These are phyloP conservation scores for Xestia rhomboidea DNA, from an alignment of 2,888 invertebrate species.

Conservation along the genomic window DNA sequence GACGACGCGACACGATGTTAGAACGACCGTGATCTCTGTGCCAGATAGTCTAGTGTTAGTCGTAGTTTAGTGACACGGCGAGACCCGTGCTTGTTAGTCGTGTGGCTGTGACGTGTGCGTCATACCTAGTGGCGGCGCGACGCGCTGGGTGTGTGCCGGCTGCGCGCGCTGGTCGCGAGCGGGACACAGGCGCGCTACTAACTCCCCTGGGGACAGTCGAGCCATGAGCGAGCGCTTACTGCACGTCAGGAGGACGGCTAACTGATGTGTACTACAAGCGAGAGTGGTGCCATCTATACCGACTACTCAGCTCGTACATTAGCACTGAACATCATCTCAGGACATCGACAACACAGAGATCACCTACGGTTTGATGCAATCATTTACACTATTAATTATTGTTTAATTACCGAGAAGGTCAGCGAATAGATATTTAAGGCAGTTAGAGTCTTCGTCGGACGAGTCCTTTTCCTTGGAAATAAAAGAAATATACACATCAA, in stretches of 20 bases:
- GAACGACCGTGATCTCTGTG: slow-evolving; percentile 77
- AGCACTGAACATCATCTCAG: slow-evolving; percentile 77
- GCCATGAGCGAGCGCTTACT: slow-evolving; percentile 64
- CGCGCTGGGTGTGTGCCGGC: slow-evolving; percentile 42
- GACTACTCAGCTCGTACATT: slow-evolving; percentile 74
- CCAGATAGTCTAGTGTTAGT: slow-evolving; percentile 66
- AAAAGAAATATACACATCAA: slow-evolving; percentile 82
- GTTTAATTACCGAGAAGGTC: slow-evolving; percentile 92
- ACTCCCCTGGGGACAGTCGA: slow-evolving; percentile 84
- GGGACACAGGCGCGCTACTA: slow-evolving; percentile 82
- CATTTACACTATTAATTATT: slow-evolving; percentile 61
- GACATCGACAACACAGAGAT: slow-evolving; percentile 87
- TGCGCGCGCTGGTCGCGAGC: slow-evolving; percentile 63
- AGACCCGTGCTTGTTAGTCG: slow-evolving; percentile 59
- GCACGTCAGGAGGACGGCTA: no score
- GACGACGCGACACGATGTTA: slow-evolving; percentile 69
- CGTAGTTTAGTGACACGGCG: slow-evolving; percentile 57
- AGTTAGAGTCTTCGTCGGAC: slow-evolving; percentile 91
- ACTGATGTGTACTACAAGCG: slow-evolving; percentile 60
- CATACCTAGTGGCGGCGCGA: slow-evolving; percentile 54
- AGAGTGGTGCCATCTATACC: slow-evolving; percentile 75
- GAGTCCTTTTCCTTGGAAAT: slow-evolving; percentile 87
- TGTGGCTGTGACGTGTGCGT: slow-evolving; percentile 33
- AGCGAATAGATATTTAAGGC: slow-evolving; percentile 93
- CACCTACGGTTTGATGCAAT: slow-evolving; percentile 81